Conservation (phyloP, 2,888 invertebrate genomes). For the Drosophila lutescens region DNA sequence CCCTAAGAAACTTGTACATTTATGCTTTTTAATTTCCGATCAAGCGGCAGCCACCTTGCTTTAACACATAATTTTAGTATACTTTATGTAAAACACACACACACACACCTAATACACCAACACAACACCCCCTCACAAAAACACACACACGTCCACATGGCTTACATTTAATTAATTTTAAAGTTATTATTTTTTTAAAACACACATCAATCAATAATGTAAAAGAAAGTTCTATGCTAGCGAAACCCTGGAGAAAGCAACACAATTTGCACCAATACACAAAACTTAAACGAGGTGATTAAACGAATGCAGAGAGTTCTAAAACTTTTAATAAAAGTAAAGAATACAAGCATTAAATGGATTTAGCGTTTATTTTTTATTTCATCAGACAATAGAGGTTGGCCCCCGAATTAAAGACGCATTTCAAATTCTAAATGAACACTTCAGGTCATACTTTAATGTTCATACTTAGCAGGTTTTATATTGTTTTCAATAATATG, state of each 20-base stretch:
- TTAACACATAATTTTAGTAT: conserved; percentile 62
- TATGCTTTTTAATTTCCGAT: conserved; percentile 40
- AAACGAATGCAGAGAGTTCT: conserved; percentile 46
- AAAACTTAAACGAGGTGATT: conserved; percentile 54
- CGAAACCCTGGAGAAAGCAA: conserved; percentile 18
- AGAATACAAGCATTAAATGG: conserved; percentile 44
- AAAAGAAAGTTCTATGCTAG: conserved; percentile 60
- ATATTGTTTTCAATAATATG: not conserved
- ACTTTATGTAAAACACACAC: conserved; percentile 48
- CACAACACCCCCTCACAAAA: conserved; percentile 34
- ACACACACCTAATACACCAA: conserved; percentile 29
- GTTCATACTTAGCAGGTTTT: not conserved
- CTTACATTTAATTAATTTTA: conserved; percentile 68
- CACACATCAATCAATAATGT: conserved; percentile 57
- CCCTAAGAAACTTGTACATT: conserved; percentile 67
- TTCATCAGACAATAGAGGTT: too few species aligned
- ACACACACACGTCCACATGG: conserved; percentile 58
- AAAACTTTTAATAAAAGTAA: conserved; percentile 73
- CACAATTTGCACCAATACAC: conserved; percentile 48
- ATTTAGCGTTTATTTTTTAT: conserved; percentile 1
- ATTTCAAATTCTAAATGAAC: not conserved
- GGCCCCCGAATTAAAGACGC: not conserved
- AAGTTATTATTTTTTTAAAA: conserved; percentile 75
- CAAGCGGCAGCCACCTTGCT: conserved; percentile 55
- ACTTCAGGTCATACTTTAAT: not conserved